Evolutionary conservation across 1,140 invertebrate species (phyloP).

Genomic region (Anastatus disparis): DNA sequence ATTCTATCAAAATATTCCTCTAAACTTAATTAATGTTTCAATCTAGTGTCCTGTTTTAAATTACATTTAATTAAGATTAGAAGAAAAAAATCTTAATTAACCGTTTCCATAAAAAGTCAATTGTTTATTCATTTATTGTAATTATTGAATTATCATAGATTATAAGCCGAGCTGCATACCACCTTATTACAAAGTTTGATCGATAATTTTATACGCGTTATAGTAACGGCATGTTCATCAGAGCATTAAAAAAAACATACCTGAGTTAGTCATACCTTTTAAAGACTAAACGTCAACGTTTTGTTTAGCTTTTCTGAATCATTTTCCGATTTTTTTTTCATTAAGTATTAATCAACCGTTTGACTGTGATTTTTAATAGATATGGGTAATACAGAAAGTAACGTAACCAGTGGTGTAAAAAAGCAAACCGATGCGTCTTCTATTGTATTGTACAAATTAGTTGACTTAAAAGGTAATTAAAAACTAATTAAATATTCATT

Average conservation of each 20-base stretch:
- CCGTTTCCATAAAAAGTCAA: too few species aligned
- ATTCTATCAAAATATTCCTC: too few species aligned
- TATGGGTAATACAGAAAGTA: slow-evolving; percentile 94
- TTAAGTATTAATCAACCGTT: background rate
- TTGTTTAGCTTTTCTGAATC: background rate
- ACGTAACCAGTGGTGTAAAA: slow-evolving; percentile 90
- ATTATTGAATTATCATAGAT: background rate
- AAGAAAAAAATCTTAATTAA: too few species aligned
- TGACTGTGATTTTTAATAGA: slow-evolving; percentile 39
- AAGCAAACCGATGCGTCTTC: slow-evolving; percentile 88
- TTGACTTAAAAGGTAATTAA: slow-evolving; percentile 85
- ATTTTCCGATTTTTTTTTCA: background rate
- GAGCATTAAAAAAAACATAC: background rate
- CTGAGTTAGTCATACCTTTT: background rate
- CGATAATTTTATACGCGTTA: slow-evolving; percentile 27
- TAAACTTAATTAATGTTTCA: too few species aligned
- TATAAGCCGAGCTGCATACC: background rate
- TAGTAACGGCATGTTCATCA: slow-evolving; percentile 12
- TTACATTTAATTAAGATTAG: too few species aligned
- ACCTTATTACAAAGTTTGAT: slow-evolving; percentile 23
- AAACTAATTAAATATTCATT: background rate
- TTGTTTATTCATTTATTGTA: too few species aligned
- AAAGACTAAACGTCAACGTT: background rate
- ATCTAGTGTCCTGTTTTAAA: too few species aligned
- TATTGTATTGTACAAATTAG: slow-evolving; percentile 84